Base-by-base conservation (phyloP, 2,888 invertebrate species). In the Agrotis puta region DNA sequence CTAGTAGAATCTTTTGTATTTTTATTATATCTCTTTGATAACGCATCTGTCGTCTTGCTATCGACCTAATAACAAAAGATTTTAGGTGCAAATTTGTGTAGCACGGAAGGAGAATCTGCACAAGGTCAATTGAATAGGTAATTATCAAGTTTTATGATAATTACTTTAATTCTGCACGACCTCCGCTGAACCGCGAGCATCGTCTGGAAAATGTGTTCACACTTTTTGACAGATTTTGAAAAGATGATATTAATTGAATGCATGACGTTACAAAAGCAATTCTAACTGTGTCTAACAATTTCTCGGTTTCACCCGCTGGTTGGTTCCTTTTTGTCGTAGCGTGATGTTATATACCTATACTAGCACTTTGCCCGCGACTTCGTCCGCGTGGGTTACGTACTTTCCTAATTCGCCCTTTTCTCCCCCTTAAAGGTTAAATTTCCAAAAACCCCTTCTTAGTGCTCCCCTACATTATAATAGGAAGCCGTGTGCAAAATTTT, bases 141-240 rank as follows among this genome's bases (percentile, higher is more conserved):
- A 90, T 92, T 92, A 89, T 86, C 85, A 89, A 90, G 89, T 88
- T 88, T 88, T 90, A 90, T 88, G 89, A 90, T 89, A 91, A 90
- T 88, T 86, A 87, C 84, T 87, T 84, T 83, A 71, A 33, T 83
- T 86, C 85, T 84, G 85, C 85, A 83, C 83, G 86, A 87, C 82
- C 78, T 87, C 81, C 68, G 71, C 61, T 83, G 79, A 83, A 85
- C 84, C 81, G 79, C 74, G 75, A 70, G 77, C 78, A 84, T 83
- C 79, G 78, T 83, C 81, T 78, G 78, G 79, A 74, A 81, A 83
- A 85, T 84, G 22, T 56, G 24, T 14, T 47, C 47, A 68, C 22
- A 65, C 20, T 20, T 67, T 64, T 59, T 33, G 47, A 27, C 3
- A 18, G 20, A 51, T 74, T 57, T 77, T 45, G 18, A 4, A 50